Evolutionary conservation across 1,140 invertebrate species (phyloP).

Genomic region (Tetramorium parvispinum): DNA sequence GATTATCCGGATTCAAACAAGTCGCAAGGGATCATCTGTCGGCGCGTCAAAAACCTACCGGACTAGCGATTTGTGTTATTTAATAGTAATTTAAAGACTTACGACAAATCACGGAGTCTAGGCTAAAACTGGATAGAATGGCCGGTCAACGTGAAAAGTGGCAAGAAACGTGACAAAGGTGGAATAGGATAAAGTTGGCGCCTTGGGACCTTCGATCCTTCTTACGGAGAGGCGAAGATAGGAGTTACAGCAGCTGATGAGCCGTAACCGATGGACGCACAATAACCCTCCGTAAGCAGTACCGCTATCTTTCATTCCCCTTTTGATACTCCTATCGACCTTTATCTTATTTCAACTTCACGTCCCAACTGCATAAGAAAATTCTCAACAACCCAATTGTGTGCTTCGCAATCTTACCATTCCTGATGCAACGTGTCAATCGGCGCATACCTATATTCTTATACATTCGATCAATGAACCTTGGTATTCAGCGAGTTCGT

Average conservation of each 20-base stretch:
- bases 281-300: conserved; percentile 83
- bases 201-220: conserved; percentile 73
- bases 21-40: conserved; percentile 65
- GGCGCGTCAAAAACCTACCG: conserved; percentile 50
- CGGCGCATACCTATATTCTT: background rate
- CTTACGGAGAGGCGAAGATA: conserved; percentile 66
- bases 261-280: conserved; percentile 83
- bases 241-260: conserved; percentile 81
- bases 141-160: conserved; percentile 17
- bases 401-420: conserved; percentile 13
- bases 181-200: conserved; percentile 77
- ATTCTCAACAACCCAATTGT: conserved; percentile 30
- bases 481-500: conserved; percentile 26
- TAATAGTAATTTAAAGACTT: conserved; percentile 81
- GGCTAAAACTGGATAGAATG: conserved; percentile 33
- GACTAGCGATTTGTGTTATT: conserved; percentile 78
- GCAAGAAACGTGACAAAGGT: conserved; percentile 66
- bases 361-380: conserved; percentile 28
- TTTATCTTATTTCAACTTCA: conserved; percentile 57
- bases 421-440: conserved; percentile 42
- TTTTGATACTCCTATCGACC: conserved; percentile 65
- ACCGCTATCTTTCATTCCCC: conserved; percentile 81
- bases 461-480: conserved; percentile 15
- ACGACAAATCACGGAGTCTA: conserved; percentile 57
- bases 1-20: conserved; percentile 71